phyloP scores from a whole-genome alignment of 2,797 vertebrate species.

The Lutjanus argentimaculatus region DNA sequence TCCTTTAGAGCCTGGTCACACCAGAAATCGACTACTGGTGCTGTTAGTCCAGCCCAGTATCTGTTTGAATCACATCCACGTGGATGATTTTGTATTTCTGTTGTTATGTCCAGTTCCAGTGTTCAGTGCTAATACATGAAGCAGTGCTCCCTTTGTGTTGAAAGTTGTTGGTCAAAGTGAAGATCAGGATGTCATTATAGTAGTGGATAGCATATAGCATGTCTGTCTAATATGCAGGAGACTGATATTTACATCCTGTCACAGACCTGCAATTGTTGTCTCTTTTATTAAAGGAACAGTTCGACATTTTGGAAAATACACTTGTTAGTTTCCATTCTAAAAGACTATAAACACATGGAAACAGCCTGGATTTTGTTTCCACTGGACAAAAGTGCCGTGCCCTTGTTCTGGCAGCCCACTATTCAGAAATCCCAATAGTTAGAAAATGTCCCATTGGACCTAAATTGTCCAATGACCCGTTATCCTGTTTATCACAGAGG shows the following conservation, averaged over 20 bases:
- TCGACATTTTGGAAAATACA: background rate
- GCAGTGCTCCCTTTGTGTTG: background rate
- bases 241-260: background rate
- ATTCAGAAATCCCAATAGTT: too few species aligned
- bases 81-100: background rate
- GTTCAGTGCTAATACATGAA: background rate
- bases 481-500: too few species aligned
- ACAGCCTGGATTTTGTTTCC: background rate
- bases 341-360: background rate
- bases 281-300: background rate
- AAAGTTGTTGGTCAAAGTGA: too few species aligned
- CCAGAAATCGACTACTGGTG: background rate
- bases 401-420: too few species aligned
- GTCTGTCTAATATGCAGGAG: background rate
- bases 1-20: background rate
- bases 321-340: too few species aligned
- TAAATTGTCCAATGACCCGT: too few species aligned
- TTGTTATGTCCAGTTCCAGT: too few species aligned
- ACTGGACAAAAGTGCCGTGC: background rate
- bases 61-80: background rate
- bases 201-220: background rate
- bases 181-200: background rate
- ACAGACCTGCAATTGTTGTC: background rate
- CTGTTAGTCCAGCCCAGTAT: background rate
- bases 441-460: too few species aligned